A percentile compares a stretch with the other conserved stretches of the same genome.
Evolutionary conservation across 2,888 invertebrate genomes (phyloP).

Genomic region (Rhaphigaster nebulosa): DNA sequence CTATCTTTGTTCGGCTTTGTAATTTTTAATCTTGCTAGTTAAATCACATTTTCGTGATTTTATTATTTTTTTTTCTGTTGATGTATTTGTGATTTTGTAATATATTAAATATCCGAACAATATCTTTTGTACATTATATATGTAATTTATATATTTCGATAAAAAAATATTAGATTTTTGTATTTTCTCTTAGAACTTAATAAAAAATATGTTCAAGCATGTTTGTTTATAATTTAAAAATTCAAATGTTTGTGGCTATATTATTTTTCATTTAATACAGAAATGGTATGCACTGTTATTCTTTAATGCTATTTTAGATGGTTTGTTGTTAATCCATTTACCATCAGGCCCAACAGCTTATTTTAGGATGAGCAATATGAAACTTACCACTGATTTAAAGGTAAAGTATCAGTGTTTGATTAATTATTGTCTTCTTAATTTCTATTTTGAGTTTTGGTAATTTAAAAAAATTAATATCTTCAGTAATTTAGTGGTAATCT

Average conservation of each 20-base stretch:
- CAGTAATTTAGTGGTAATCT: not conserved
- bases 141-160: no score
- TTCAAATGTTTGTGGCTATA: not conserved
- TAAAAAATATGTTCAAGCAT: not conserved
- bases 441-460: not conserved
- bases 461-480: not conserved
- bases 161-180: no score
- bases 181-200: no score
- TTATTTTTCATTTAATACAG: not conserved
- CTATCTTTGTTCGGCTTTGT: no score
- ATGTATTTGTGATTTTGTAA: no score
- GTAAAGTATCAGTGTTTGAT: slow-evolving; percentile 65
- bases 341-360: slow-evolving; percentile 98
- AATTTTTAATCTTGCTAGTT: no score
- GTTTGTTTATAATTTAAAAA: not conserved
- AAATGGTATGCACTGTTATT: not conserved
- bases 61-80: no score
- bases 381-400: slow-evolving; percentile 87
- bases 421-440: not conserved
- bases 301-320: slow-evolving; percentile 73
- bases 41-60: no score
- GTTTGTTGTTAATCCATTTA: slow-evolving; percentile 91
- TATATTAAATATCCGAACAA: no score
- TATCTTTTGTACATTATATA: no score
- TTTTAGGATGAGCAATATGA: slow-evolving; percentile 93